A percentile compares a stretch with the other conserved stretches of the same genome.
Evolutionary conservation across 2,888 invertebrate genomes (phyloP).

Genomic region (Cheilosia pagana): DNA sequence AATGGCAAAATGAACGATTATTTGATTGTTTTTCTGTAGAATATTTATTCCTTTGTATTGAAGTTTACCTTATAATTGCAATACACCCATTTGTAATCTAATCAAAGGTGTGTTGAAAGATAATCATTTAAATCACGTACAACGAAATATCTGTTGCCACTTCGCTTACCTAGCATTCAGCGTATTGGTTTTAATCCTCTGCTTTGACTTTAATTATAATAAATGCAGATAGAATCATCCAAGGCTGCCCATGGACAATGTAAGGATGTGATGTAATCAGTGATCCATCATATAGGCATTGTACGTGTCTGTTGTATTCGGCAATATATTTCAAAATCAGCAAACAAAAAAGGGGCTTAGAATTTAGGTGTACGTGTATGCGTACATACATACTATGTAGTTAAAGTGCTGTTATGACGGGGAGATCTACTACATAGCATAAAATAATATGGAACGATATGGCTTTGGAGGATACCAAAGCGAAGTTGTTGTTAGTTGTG

Average conservation of each 20-base stretch:
- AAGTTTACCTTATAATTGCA: not conserved
- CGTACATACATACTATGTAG: not conserved
- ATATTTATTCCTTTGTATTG: not conserved
- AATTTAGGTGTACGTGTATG: too few relatives aligned
- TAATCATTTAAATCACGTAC: conserved; percentile 21
- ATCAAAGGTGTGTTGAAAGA: not conserved
- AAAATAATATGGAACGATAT: not conserved
- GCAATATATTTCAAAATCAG: not conserved
- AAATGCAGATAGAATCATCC: not conserved
- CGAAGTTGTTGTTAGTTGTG: not conserved
- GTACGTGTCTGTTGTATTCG: not conserved
- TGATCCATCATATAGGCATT: not conserved
- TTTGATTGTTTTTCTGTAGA: conserved; percentile 23
- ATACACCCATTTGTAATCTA: conserved; percentile 1
- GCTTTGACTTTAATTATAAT: conserved; percentile 1
- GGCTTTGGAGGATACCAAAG: not conserved
- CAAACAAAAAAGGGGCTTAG: not conserved
- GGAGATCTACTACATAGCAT: not conserved
- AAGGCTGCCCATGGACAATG: not conserved
- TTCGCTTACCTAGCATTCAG: not conserved
- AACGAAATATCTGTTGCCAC: not conserved
- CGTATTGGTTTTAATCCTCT: conserved; percentile 1
- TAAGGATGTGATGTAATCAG: not conserved
- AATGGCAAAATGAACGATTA: conserved; percentile 1
- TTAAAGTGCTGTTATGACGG: not conserved